Evolutionary conservation across 1,140 invertebrate genomes (phyloP), one percentile per base, ranked within the genome.

Genomic region (Eubasilissa regina): DNA sequence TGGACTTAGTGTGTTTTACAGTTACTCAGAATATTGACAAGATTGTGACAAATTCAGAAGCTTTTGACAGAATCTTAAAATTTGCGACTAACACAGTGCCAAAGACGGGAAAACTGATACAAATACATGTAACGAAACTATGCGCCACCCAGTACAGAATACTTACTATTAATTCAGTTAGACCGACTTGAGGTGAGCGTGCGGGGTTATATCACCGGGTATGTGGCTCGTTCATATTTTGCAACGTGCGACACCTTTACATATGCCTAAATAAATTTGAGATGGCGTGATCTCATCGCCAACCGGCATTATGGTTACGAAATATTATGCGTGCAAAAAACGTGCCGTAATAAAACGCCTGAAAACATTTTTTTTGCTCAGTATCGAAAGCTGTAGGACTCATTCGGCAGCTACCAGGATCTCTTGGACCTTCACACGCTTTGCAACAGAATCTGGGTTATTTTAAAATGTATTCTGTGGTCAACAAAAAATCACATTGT

Each of bases 321-420:
- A 64, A 64, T 58, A 19, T 64, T 64, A 13, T 35, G n/a, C 60
- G 60, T 25, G n/a, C 35, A 64, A 64, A 64, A 45, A 68, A n/a
- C 64, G 44, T 17, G 44, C 44, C 13, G 11, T 68, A 68, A 68
- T 45, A 48, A 68, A 68, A n/a, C 47, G 66, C 66, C 66, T 70
- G 15, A 51, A 48, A 25, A 70, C 1, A 11, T 51, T 70, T 51
- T n/a, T 62, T 47, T 68, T 48, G 21, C 35, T 17, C 66, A 48
- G 11, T 25, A 51, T 70, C 17, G 66, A 70, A 70, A 70, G 66
- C 66, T 19, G 45, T 53, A 70, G 47, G 45, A 47, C 15, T 44
- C 25, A 47, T 17, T 12, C 43, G n/a, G 19, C 66, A 70, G 15
- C 17, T 17, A 70, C 45, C 66, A 70, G 66, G 66, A 70, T 70